A percentile compares a stretch with the other conserved stretches of the same genome.
These are phyloP conservation scores for Papilio glaucus DNA, from an alignment of 1,140 invertebrate genomes.

Conservation along the genomic window DNA sequence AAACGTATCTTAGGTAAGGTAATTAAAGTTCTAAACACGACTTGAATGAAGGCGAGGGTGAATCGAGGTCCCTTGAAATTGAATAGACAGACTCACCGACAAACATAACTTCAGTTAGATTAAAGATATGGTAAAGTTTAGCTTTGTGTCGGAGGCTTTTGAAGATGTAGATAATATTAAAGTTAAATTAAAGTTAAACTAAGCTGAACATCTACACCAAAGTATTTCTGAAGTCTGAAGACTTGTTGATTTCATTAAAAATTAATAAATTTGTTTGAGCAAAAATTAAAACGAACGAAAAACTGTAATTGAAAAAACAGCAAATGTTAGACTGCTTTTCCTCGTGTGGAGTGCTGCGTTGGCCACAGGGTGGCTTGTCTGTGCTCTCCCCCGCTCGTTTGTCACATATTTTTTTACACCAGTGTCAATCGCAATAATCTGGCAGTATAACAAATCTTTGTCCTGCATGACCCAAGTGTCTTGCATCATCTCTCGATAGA, in stretches of 20 bases:
- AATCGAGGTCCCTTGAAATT: constrained; percentile 12
- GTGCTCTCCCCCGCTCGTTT: too few species aligned
- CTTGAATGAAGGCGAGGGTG: not conserved
- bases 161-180: constrained; percentile 8
- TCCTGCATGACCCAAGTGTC: too few species aligned
- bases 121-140: constrained; percentile 17
- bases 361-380: too few species aligned
- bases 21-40: constrained; percentile 44
- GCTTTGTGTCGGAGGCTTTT: constrained; percentile 13
- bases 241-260: not conserved
- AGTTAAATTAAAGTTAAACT: constrained; percentile 19
- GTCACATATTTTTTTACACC: too few species aligned
- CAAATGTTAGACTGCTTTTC: too few species aligned
- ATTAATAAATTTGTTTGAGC: not conserved
- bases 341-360: too few species aligned
- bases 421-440: too few species aligned
- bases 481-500: too few species aligned
- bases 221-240: not conserved
- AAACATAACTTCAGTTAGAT: constrained; percentile 28
- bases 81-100: constrained; percentile 19
- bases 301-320: not conserved
- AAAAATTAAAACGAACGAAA: not conserved
- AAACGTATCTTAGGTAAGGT: not conserved
- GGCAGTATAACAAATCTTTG: too few species aligned
- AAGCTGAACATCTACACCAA: not conserved